These are phyloP conservation scores for Taurulus bubalis DNA, from an alignment of 2,113 vertebrate species.

Conservation along the genomic window DNA sequence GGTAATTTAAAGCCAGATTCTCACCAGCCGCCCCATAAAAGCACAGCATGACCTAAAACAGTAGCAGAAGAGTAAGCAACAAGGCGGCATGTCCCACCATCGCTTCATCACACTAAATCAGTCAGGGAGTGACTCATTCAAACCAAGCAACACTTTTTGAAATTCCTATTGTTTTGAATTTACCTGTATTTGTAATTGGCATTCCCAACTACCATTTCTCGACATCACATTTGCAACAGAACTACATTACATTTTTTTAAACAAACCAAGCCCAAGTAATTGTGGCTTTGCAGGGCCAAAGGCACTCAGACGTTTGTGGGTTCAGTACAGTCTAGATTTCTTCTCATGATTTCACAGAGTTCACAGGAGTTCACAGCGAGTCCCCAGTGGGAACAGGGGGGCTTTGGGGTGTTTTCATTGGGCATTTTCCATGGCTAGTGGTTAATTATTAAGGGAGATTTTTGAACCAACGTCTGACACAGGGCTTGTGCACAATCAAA, in stretches of 20 bases:
- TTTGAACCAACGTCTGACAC: constrained; percentile 81
- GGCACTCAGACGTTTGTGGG: constrained; percentile 68
- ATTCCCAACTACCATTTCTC: constrained; percentile 57
- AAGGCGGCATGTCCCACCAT: constrained; percentile 19
- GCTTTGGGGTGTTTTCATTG: constrained; percentile 73
- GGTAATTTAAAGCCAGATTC: constrained; percentile 68
- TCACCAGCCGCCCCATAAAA: constrained; percentile 51
- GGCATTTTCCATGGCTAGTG: constrained; percentile 78
- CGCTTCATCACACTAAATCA: constrained; percentile 35
- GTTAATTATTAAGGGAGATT: constrained; percentile 81
- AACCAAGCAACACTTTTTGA: constrained; percentile 26
- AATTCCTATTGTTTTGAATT: constrained; percentile 54
- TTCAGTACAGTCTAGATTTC: constrained; percentile 69
- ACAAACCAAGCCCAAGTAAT: constrained; percentile 71
- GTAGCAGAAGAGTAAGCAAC: constrained; percentile 38
- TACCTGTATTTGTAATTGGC: constrained; percentile 47
- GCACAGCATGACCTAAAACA: constrained; percentile 55
- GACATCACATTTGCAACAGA: constrained; percentile 60
- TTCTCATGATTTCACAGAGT: constrained; percentile 70
- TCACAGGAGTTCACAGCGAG: constrained; percentile 73
- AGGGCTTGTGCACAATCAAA: constrained; percentile 68
- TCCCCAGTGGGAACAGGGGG: constrained; percentile 64
- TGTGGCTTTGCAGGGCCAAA: constrained; percentile 60
- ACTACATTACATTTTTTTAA: constrained; percentile 47
- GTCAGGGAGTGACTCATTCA: constrained; percentile 27